Evolutionary conservation across 1,140 invertebrate genomes (phyloP).

Genomic region (Lysiphlebus fabarum): DNA sequence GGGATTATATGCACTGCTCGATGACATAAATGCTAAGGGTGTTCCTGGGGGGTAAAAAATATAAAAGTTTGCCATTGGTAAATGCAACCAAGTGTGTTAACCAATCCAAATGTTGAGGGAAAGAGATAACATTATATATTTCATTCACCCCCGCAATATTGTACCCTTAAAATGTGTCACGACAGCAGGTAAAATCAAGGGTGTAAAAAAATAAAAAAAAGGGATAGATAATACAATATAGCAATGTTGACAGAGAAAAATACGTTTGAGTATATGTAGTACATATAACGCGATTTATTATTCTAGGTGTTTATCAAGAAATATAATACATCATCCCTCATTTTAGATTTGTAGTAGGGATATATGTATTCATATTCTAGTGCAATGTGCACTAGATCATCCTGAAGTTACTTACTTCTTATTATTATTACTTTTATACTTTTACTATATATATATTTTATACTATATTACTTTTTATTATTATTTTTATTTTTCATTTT

Average conservation of each 20-base stretch:
- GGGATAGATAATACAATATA: no score
- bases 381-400: no score
- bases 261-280: conserved; percentile 14
- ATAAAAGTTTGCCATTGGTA: conserved; percentile 42
- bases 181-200: conserved; percentile 47
- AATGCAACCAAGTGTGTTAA: conserved; percentile 24
- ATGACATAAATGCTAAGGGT: conserved; percentile 33
- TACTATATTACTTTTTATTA: no score
- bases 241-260: not conserved
- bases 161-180: conserved; percentile 39
- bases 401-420: no score
- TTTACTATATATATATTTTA: no score
- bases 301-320: conserved; percentile 5
- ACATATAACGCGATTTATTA: conserved; percentile 27
- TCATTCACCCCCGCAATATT: conserved; percentile 33
- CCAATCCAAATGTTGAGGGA: conserved; percentile 41
- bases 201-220: conserved; percentile 15
- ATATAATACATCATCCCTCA: no score
- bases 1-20: conserved; percentile 30
- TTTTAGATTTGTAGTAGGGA: no score
- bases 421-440: no score
- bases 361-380: no score
- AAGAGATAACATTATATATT: not conserved
- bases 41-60: conserved; percentile 22
- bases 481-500: no score